A percentile compares a stretch with the other conserved stretches of the same genome.
Evolutionary conservation across 2,113 vertebrate species (phyloP).

Genomic region (Ammodytes marinus): DNA sequence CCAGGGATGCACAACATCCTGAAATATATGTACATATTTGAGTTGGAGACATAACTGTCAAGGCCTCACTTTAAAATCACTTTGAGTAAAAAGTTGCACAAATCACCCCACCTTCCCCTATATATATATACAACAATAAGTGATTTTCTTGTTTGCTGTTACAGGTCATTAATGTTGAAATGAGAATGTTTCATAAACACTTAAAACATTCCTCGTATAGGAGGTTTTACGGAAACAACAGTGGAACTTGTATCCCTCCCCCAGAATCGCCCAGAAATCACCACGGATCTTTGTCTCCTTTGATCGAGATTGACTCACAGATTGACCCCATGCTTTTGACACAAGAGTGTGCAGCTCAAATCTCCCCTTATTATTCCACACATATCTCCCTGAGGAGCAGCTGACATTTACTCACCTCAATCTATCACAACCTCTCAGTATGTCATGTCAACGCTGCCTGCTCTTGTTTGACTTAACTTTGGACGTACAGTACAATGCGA

Average conservation of each 20-base stretch:
- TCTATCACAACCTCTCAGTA: constrained; percentile 35
- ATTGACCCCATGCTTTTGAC: constrained; percentile 44
- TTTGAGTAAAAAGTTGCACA: too few relatives aligned
- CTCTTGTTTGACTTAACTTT: constrained; percentile 19
- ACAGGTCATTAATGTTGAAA: too few relatives aligned
- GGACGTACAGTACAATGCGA: constrained; percentile 2
- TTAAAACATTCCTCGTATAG: too few relatives aligned
- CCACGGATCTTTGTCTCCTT: constrained; percentile 36
- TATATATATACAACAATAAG: too few relatives aligned
- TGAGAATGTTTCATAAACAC: too few relatives aligned
- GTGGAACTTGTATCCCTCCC: background rate
- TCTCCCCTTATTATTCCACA: constrained; percentile 35
- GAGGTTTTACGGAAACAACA: background rate
- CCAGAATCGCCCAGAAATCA: constrained; percentile 14
- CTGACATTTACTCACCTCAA: constrained; percentile 68
- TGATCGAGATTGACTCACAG: constrained; percentile 47
- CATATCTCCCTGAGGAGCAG: constrained; percentile 40
- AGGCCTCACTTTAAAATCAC: too few relatives aligned
- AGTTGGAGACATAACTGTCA: too few relatives aligned
- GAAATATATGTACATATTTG: too few relatives aligned
- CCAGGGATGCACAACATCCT: too few relatives aligned
- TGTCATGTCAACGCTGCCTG: background rate
- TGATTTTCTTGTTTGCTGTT: too few relatives aligned
- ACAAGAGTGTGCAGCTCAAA: constrained; percentile 47
- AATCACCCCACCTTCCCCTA: too few relatives aligned